Percentiles rank a stretch among this genome's conserved stretches.
Evolutionary conservation across 2,888 invertebrate species (phyloP).

Genomic region (Nephrotoma guestfalica): DNA sequence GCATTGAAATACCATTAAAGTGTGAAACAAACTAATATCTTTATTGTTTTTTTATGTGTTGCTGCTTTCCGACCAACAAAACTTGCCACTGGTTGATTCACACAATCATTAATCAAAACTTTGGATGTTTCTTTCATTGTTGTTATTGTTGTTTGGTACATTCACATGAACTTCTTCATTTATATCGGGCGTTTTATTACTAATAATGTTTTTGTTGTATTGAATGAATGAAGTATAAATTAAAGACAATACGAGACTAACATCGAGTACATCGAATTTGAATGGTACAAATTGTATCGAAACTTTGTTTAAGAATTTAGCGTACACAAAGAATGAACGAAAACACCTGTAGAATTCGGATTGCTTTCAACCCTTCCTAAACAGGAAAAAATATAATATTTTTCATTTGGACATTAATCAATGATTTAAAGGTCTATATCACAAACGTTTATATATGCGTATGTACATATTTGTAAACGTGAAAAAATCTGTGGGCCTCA

Average conservation of each 20-base stretch:
- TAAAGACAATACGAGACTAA: not conserved
- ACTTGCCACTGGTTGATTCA: not conserved
- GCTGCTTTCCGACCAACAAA: not conserved
- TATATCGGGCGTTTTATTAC: not conserved
- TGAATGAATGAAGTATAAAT: not conserved
- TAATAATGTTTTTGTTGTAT: not conserved
- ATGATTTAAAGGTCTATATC: not conserved
- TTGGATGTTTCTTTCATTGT: not conserved
- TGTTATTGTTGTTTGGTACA: not conserved
- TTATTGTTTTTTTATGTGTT: not conserved
- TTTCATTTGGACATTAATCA: not conserved
- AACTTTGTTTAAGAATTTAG: not conserved
- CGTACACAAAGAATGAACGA: not conserved
- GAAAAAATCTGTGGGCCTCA: not conserved
- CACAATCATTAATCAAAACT: not conserved
- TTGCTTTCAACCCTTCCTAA: not conserved
- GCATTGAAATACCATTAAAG: not conserved
- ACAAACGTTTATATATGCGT: not conserved
- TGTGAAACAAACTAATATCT: not conserved
- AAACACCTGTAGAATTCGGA: not conserved
- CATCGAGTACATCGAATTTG: not conserved
- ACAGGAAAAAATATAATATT: not conserved
- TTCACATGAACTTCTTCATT: not conserved
- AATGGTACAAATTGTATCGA: not conserved
- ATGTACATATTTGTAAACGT: no score